A percentile compares a stretch with the other conserved stretches of the same genome.
phyloP scores from a whole-genome alignment of 2,888 invertebrate genomes.

The Erebia ligea region DNA sequence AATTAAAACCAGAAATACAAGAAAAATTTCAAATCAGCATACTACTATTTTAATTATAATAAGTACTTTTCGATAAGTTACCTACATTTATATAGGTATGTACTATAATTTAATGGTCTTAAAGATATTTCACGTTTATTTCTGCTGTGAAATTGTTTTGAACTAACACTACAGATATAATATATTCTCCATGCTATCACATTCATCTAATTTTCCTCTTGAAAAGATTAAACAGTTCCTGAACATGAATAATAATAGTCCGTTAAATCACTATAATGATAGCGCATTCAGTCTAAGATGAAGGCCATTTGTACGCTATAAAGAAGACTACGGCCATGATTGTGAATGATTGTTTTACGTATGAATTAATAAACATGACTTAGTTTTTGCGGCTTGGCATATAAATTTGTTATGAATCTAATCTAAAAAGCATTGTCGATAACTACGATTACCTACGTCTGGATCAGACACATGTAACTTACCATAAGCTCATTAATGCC shows the following conservation, averaged over 20 bases:
- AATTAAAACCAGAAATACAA: not conserved
- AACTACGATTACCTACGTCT: conserved; percentile 63
- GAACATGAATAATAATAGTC: conserved; percentile 22
- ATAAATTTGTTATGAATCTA: conserved; percentile 71
- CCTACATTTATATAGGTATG: not conserved
- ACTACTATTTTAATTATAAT: no score
- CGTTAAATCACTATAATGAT: conserved; percentile 30
- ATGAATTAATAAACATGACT: conserved; percentile 63
- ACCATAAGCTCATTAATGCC: conserved; percentile 73
- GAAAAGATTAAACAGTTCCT: conserved; percentile 14
- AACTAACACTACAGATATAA: conserved; percentile 35
- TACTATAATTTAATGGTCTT: not conserved
- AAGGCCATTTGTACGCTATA: conserved; percentile 37
- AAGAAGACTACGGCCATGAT: conserved; percentile 40
- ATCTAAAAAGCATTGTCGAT: conserved; percentile 72
- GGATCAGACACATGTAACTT: conserved; percentile 73
- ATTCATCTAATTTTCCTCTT: conserved; percentile 38
- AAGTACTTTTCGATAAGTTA: not conserved
- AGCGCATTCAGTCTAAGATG: conserved; percentile 40
- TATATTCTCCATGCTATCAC: conserved; percentile 41
- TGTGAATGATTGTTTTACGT: conserved; percentile 67
- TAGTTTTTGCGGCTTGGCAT: conserved; percentile 61
- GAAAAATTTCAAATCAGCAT: not conserved
- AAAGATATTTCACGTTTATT: conserved; percentile 4
- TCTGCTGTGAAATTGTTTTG: conserved; percentile 11